Evolutionary conservation across 2,888 invertebrate genomes (phyloP), one percentile per base, ranked within the genome.

Genomic region (Caenorhabditis macrosperma): DNA sequence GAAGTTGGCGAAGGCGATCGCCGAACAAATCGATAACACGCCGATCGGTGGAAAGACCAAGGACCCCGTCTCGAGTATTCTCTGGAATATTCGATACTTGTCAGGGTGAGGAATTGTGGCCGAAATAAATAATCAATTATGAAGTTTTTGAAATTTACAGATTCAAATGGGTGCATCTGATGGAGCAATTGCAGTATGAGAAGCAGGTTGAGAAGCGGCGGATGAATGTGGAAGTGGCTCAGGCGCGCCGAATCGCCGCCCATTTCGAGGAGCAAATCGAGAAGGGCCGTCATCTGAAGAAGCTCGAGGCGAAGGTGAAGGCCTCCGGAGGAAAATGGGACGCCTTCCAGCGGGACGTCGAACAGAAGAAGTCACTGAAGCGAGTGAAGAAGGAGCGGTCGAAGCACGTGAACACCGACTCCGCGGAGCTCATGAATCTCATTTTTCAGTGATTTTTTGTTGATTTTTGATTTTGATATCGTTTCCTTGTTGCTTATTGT

Each of bases 41-140:
- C 94, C 68, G 61, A 95, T 97, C 60, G 95, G 95, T 5, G 94
- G 94, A 0, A 94, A 95, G 81, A 95, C 95, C 89, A 94, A 94
- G 86, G 95, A 95, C 20, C 94, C 94, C 86, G 95, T 95, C 91
- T 95, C 94, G 91, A 97, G 96, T 86, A 94, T 94, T 91, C 93
- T 96, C 46, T 99, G 99, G 99, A 96, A 95, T 90, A 94, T 98
- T 83, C 98, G 97, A 91, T 99, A 97, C 91, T 93, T 98, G 82
- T 94, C 95, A 2, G 94, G 93, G 93, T 93, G 91, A 87, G 85
- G 35, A 50, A 10, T 35, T 12, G 5, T 28, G n/a, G n/a, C 15
- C 41, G 24, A 33, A 33, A 30, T 33, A 30, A 50, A 20, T 5
- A 24, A 17, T 30, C 3, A 9, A 38, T 59, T 26, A 4, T 48